These are phyloP conservation scores for Drosophila teissieri DNA, from an alignment of 1,140 invertebrate species.

Conservation along the genomic window DNA sequence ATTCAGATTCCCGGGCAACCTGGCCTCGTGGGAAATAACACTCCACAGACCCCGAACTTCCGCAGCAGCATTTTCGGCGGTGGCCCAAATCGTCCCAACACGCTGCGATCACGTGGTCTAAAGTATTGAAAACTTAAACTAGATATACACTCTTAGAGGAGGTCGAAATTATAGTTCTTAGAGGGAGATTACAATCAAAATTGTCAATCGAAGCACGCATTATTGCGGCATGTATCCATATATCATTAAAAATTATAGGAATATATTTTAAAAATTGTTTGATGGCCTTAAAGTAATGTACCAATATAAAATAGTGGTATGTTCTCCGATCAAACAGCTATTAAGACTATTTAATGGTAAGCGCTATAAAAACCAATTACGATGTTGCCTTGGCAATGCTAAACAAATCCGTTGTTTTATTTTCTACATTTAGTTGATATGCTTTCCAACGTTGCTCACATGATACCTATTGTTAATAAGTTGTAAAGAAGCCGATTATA, in stretches of 20 bases:
- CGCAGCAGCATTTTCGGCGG: slow-evolving; percentile 36
- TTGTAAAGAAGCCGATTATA: no score
- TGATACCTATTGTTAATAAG: no score
- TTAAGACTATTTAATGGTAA: slow-evolving; percentile 1
- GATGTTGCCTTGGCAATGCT: background rate
- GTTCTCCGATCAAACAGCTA: background rate
- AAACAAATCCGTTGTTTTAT: background rate
- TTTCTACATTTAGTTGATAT: background rate
- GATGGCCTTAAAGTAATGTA: background rate
- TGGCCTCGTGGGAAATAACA: slow-evolving; percentile 9
- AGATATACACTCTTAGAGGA: background rate
- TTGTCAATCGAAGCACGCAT: background rate
- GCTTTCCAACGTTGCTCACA: no score
- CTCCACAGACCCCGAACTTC: slow-evolving; percentile 13
- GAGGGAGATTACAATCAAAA: slow-evolving; percentile 19
- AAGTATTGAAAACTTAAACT: slow-evolving; percentile 66
- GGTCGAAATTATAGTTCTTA: slow-evolving; percentile 15
- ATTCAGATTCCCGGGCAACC: slow-evolving; percentile 19
- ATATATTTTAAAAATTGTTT: background rate
- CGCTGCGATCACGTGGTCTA: slow-evolving; percentile 71
- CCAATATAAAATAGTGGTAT: background rate
- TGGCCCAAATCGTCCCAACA: slow-evolving; percentile 60
- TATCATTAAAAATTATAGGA: background rate
- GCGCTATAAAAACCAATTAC: background rate
- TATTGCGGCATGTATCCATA: background rate